A percentile compares a stretch with the other conserved stretches of the same genome.
phyloP scores from a whole-genome alignment of 30 jellyfish, hydroid and myxozoan species.

The Hydra vulgaris region DNA sequence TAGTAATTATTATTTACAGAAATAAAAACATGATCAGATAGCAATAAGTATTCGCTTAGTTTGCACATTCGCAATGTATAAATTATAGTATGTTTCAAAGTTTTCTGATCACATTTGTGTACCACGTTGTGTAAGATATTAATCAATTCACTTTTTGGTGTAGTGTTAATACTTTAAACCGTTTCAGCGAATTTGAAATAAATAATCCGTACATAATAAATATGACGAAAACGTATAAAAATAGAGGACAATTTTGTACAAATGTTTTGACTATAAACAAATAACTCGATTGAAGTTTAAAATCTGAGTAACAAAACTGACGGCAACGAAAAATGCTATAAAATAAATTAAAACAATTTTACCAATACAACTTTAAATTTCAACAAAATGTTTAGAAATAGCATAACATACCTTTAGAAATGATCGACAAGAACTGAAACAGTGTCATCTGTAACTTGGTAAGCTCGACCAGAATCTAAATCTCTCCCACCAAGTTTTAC shows the following conservation, averaged over 20 bases:
- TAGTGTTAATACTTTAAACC: too few relatives aligned
- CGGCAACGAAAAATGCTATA: neutral
- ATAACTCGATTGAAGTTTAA: too few relatives aligned
- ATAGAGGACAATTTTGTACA: neutral
- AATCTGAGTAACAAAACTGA: neutral
- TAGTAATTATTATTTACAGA: neutral
- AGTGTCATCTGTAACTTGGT: constrained; percentile 91
- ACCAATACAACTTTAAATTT: too few relatives aligned
- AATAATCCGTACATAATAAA: neutral
- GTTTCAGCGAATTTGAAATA: neutral
- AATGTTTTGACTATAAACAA: neutral
- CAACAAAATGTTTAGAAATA: too few relatives aligned
- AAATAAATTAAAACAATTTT: too few relatives aligned
- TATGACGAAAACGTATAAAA: neutral
- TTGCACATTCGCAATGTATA: too few relatives aligned
- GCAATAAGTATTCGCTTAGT: neutral
- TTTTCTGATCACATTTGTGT: too few relatives aligned
- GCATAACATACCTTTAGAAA: constrained; percentile 25
- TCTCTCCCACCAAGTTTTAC: constrained; percentile 87
- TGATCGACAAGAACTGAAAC: constrained; percentile 90
- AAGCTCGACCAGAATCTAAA: constrained; percentile 95
- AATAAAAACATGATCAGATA: neutral
- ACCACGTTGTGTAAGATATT: too few relatives aligned
- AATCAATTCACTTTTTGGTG: too few relatives aligned
- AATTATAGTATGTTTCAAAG: too few relatives aligned